Evolutionary conservation across 2,888 invertebrate species (phyloP).

Genomic region (Sesia bembeciformis): DNA sequence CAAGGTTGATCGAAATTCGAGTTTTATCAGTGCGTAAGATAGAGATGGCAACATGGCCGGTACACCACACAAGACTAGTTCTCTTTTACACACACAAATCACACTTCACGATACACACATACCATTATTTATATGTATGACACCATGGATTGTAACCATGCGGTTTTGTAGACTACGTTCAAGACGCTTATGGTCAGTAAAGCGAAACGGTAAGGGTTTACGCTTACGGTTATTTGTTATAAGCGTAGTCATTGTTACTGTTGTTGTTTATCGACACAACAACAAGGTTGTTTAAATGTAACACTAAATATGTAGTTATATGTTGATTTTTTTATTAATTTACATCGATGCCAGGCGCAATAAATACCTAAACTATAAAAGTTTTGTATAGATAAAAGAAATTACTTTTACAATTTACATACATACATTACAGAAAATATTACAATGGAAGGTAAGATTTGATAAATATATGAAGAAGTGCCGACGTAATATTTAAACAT

Average conservation of each 20-base stretch:
- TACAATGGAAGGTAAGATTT: too few relatives aligned
- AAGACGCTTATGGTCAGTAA: too few relatives aligned
- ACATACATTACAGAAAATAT: background rate
- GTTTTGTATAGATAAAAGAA: constrained; percentile 3
- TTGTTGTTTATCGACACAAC: background rate
- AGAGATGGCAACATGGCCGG: constrained; percentile 8
- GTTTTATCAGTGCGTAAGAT: constrained; percentile 29
- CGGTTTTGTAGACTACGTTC: too few relatives aligned
- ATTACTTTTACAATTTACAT: too few relatives aligned
- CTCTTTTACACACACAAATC: background rate
- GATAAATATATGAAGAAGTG: too few relatives aligned
- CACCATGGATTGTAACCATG: too few relatives aligned
- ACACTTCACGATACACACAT: background rate
- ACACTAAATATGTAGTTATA: background rate
- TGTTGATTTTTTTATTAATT: background rate
- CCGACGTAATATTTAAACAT: too few relatives aligned
- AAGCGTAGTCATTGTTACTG: background rate
- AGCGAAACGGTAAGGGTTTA: too few relatives aligned
- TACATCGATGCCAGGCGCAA: constrained; percentile 4
- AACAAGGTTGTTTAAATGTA: background rate
- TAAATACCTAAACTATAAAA: constrained; percentile 10
- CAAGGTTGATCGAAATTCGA: constrained; percentile 39
- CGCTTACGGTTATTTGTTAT: too few relatives aligned
- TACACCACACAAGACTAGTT: constrained; percentile 10
- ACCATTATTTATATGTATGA: too few relatives aligned